Percentiles rank a stretch among this genome's conserved stretches.
These are phyloP conservation scores for Meliscaeva auricollis DNA, from an alignment of 2,888 invertebrate genomes.

Conservation along the genomic window DNA sequence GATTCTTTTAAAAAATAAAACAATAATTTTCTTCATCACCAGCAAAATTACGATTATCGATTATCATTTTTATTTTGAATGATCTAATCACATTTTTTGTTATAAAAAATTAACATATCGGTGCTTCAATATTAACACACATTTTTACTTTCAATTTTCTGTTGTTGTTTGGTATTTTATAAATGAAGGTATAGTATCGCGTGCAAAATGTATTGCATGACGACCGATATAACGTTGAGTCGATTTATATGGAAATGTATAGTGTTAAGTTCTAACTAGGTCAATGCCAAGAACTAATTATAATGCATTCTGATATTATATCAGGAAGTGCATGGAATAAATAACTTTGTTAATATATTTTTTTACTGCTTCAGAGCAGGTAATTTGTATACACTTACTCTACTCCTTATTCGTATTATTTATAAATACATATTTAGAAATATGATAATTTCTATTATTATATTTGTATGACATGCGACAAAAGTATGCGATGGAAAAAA, in stretches of 20 bases:
- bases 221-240: neutral
- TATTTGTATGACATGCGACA: too few species aligned
- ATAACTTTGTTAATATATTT: neutral
- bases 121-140: neutral
- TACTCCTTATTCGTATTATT: too few species aligned
- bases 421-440: too few species aligned
- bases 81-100: neutral
- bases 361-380: too few species aligned
- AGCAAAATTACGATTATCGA: too few species aligned
- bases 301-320: neutral
- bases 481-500: too few species aligned
- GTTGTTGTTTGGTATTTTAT: neutral
- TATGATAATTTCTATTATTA: too few species aligned
- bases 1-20: too few species aligned
- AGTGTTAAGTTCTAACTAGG: constrained; percentile 36
- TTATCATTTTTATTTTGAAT: neutral
- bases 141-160: neutral
- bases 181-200: constrained; percentile 27
- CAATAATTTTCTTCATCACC: too few species aligned
- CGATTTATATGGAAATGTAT: neutral
- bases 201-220: constrained; percentile 34
- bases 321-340: neutral
- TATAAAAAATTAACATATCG: too few species aligned
- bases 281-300: constrained; percentile 57
- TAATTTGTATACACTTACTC: too few species aligned